Base-by-base conservation (phyloP, 2,797 vertebrate species). In the Bufotes viridis region DNA sequence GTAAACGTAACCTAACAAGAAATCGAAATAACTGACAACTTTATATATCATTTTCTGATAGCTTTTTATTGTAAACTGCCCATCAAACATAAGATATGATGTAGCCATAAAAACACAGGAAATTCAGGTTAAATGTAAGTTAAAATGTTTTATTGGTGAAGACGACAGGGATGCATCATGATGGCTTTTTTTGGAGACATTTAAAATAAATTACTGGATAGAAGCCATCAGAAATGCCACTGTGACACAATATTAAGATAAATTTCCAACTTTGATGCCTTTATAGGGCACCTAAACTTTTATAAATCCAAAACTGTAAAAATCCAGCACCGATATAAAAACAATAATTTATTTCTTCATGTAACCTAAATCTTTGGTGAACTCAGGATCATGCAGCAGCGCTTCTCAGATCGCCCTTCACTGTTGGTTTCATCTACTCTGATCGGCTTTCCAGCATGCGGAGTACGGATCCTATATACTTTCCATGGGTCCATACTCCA, bases 11-110 rank as follows among this genome's bases (percentile, higher is more conserved):
- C 42, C 61, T 22, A 76, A n/a, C 4, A 53, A 53, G 12, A 1
- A 72, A 20, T 61, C 17, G 57, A 6, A 34, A 42, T 34, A 42
- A 58, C 67, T 42, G 6, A 69, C 61, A 4, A n/a, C 18, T 11
- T 79, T 60, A 53, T 53, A 29, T 24, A 29, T 57, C 26, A 58
- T 60, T 53, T 81, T 70, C 24, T 26, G 22, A 29, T 63, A 76
- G 49, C n/a, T 63, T 85, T 76, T 78, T 53, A 51, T 85, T 85
- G 83, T 85, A 85, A 78, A 85, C 34, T 51, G 72, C 83, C 72
- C 75, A 76, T 65, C 61, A 65, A 76, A 76, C 22, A 63, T 53
- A 76, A 18, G 14, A 84, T 18, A 78, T 55, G 34, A 24, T 53
- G n/a, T 78, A 69, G 83, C 63, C 72, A 85, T 57, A 85, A 22